Evolutionary conservation across 2,113 vertebrate genomes (phyloP), one percentile per base, ranked within the genome.

Genomic region (Engystomops pustulosus): DNA sequence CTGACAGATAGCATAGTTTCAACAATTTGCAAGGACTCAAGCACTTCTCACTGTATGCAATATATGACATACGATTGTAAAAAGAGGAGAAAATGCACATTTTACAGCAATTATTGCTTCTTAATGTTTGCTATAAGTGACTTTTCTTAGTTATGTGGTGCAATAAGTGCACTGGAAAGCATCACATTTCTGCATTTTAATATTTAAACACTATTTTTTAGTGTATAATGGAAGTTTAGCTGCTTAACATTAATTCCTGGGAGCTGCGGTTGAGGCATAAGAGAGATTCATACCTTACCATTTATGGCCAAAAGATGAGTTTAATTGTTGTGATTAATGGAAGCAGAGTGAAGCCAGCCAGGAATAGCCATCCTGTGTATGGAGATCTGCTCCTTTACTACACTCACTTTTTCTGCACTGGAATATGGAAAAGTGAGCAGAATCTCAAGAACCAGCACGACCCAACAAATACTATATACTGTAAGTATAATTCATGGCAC

Each of bases 291-390:
- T 79, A 45, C 76, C 76, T 79, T 79, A 79, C 76, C 76, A 79
- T 79, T 79, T 79, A 79, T 79, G 76, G 76, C 76, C n/a, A 45
- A 25, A 79, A 41, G 55, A 76, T 76, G n/a, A 79, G 34, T 62
- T 41, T 44, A 62, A 62, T 62, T 17, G 55, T 51, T 79, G n/a
- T 79, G 76, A 79, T 79, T 41, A 79, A 60, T 78, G 36, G 53
- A 62, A 77, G 30, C 49, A 60, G 36, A 62, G 55, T 27, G 38
- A 62, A 44, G 25, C 53, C 74, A 38, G 74, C 36, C 53, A 44
- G 44, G 36, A 79, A 34, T 44, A 62, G 55, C 36, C n/a, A 41
- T 38, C 17, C 51, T 10, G 47, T 41, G 51, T 78, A 51, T 38
- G 23, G 20, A 44, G 76, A 12, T 44, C 23, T n/a, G 0, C 36